These are phyloP conservation scores for Bellardia bayeri DNA, from an alignment of 2,888 invertebrate genomes.

Conservation along the genomic window DNA sequence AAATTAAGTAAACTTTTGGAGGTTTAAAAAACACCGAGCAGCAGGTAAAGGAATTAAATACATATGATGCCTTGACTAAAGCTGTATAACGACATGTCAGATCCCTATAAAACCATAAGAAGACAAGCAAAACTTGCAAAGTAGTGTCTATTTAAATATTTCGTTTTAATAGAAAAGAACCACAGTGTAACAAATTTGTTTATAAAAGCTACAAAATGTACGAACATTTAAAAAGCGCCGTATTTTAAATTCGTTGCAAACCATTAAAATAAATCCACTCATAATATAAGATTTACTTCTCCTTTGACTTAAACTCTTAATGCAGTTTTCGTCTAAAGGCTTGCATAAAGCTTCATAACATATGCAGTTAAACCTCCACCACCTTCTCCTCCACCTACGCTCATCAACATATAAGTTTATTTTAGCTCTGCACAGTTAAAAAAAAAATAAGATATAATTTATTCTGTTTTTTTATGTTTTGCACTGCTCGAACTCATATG, in stretches of 20 bases:
- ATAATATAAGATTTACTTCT: background rate
- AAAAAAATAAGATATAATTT: conserved; percentile 33
- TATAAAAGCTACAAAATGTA: too few species aligned
- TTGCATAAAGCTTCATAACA: background rate
- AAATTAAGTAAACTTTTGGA: background rate
- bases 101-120: too few species aligned
- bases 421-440: conserved; percentile 40
- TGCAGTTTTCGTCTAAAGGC: background rate
- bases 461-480: conserved; percentile 15
- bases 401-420: background rate
- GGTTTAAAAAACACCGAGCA: background rate
- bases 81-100: background rate
- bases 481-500: conserved; percentile 36
- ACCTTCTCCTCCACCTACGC: conserved; percentile 1
- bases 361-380: background rate
- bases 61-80: background rate
- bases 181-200: too few species aligned
- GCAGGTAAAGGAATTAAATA: background rate
- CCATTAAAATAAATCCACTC: too few species aligned
- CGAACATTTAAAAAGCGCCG: too few species aligned
- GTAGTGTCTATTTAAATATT: too few species aligned
- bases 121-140: too few species aligned
- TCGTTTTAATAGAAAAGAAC: too few species aligned
- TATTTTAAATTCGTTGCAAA: too few species aligned
- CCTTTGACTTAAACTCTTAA: background rate